Percentiles rank a stretch among this genome's conserved stretches.
phyloP scores from a whole-genome alignment of 2,888 invertebrate species.

The Incurvaria masculella region DNA sequence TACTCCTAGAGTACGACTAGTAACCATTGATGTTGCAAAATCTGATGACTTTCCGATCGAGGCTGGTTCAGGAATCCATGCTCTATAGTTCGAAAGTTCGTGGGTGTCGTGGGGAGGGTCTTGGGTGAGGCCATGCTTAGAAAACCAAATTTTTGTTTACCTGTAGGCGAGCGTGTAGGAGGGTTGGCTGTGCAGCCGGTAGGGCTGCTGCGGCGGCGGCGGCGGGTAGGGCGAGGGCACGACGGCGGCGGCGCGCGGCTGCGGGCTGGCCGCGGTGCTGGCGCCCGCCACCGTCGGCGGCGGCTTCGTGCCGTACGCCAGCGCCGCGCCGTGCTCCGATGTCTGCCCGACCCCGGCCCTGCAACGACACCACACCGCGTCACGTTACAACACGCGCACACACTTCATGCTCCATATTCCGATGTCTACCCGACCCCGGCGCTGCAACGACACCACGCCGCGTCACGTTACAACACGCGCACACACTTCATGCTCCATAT shows the following conservation, averaged over 20 bases:
- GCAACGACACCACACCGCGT: constrained; percentile 14
- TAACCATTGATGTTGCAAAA: too few species aligned
- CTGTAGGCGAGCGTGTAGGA: constrained; percentile 48
- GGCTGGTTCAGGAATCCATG: too few species aligned
- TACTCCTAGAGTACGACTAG: too few species aligned
- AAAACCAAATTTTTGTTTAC: constrained; percentile 18
- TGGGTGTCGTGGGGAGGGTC: too few species aligned
- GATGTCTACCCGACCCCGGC: too few species aligned
- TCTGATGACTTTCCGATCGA: too few species aligned
- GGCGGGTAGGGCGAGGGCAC: constrained; percentile 38
- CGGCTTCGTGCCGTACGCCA: constrained; percentile 48
- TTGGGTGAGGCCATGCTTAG: background rate
- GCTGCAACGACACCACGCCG: too few species aligned
- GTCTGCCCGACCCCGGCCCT: constrained; percentile 52
- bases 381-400: too few species aligned
- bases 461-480: too few species aligned
- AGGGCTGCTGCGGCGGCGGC: constrained; percentile 40
- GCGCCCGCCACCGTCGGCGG: constrained; percentile 29
- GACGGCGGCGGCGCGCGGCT: constrained; percentile 21
- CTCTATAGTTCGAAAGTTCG: too few species aligned
- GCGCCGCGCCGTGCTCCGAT: constrained; percentile 43
- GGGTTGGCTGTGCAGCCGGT: constrained; percentile 41
- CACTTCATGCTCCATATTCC: too few species aligned
- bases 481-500: too few species aligned
- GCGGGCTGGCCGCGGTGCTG: constrained; percentile 3